Evolutionary conservation across 2,888 invertebrate genomes (phyloP), one percentile per base, ranked within the genome.

Genomic region (Drosophila hamatofila): DNA sequence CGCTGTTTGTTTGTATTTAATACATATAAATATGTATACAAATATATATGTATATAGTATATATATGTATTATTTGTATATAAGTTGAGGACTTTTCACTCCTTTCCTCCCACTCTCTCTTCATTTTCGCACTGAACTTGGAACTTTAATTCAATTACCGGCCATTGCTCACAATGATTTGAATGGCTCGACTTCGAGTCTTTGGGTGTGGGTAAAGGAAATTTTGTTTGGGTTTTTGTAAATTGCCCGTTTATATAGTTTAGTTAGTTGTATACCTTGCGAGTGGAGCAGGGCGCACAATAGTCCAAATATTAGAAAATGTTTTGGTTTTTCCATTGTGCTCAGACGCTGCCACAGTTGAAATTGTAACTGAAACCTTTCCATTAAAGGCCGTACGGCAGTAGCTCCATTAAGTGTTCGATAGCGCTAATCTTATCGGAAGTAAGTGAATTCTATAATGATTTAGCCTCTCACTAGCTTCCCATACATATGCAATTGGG

Each of bases 61-160:
- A 46, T 14, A 21, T 12, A 23, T 42, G 12, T 42, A 51, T 57
- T 79, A 70, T 83, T 83, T 79, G 75, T 82, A 56, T 65, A 72
- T 58, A 65, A 81, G 75, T 76, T 83, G 69, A 57, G 54, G 16
- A 35, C 11, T 59, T 54, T 55, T 35, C 23, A 1, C 44, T 60
- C 16, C 41, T 52, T 27, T 51, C 30, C 51, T 14, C 21, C 14
- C 51, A 5, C 33, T 14, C 52, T 8, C 35, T 9, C 16, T 3
- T 12, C 62, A 14, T 48, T 72, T 67, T 61, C 59, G 69, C 64
- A 58, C 64, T 58, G 58, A 65, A 62, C 69, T 42, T 25, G 42
- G 66, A 64, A 64, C 72, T 88, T 85, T 69, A 79, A 83, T 84
- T 83, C 79, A 87, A 83, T 84, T 87, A 87, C 81, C 81, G 79